A percentile compares a stretch with the other conserved stretches of the same genome.
phyloP scores from a whole-genome alignment of 2,888 invertebrate species.

The Petrophora chlorosata region DNA sequence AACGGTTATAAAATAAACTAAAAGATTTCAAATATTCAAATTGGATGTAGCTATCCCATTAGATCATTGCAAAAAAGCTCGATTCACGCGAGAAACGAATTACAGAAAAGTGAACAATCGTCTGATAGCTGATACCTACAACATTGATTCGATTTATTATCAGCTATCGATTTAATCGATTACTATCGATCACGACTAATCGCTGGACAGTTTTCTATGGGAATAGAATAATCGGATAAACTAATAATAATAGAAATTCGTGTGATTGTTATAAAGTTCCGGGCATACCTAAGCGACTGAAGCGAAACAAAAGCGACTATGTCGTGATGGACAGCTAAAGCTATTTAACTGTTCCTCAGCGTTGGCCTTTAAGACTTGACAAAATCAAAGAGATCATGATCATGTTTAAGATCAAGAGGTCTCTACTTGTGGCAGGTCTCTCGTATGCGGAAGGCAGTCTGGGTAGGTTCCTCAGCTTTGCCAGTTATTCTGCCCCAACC shows the following conservation, averaged over 20 bases:
- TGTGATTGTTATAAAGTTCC: conserved; percentile 48
- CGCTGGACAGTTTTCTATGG: conserved; percentile 40
- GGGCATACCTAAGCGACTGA: conserved; percentile 9
- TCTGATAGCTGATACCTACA: no score
- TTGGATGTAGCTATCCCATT: neutral
- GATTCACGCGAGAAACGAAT: conserved; percentile 37
- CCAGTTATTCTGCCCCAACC: no score
- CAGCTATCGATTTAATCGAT: conserved; percentile 45
- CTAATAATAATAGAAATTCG: conserved; percentile 40
- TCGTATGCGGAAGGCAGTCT: no score
- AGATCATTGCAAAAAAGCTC: conserved; percentile 16
- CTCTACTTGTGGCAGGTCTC: no score
- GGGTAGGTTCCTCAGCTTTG: no score
- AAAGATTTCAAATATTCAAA: no score
- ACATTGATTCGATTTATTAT: conserved; percentile 47
- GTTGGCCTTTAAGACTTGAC: no score
- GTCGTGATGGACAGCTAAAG: no score
- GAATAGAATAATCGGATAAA: conserved; percentile 36
- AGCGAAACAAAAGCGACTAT: no score
- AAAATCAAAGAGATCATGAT: no score
- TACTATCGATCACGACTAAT: conserved; percentile 48
- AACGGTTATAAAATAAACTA: neutral
- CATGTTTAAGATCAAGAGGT: no score
- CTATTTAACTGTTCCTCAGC: no score
- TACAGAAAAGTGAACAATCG: conserved; percentile 11